phyloP scores from a whole-genome alignment of 2,797 vertebrate species.

The Urocyon cinereoargenteus region DNA sequence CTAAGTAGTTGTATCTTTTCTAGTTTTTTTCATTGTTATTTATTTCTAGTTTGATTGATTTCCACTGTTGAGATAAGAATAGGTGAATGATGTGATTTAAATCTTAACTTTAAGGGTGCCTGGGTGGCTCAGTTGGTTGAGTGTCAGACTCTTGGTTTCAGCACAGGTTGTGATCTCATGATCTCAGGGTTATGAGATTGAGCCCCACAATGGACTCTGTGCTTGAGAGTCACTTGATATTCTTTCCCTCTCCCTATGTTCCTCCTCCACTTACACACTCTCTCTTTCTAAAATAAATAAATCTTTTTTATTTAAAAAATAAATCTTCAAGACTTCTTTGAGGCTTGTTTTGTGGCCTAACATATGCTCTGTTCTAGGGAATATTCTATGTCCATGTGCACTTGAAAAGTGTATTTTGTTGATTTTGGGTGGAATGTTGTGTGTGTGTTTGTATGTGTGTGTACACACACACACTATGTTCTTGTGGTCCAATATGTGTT shows the following conservation, averaged over 20 bases:
- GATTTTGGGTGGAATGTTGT: not conserved
- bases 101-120: not conserved
- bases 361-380: not conserved
- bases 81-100: not conserved
- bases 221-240: no score
- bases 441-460: not conserved
- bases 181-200: no score
- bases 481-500: not conserved
- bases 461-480: not conserved
- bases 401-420: not conserved
- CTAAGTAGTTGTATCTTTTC: not conserved
- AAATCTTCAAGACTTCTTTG: not conserved
- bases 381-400: not conserved
- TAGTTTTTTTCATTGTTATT: not conserved
- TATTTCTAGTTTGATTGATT: not conserved
- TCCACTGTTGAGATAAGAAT: not conserved
- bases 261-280: not conserved
- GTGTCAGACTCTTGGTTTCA: not conserved
- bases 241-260: not conserved
- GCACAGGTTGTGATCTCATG: no score
- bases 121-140: not conserved
- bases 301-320: not conserved
- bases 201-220: no score
- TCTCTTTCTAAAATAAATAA: not conserved
- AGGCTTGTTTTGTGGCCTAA: not conserved